Conservation (phyloP, 92 coral and sea anemone genomes). For the Epizoanthus illoricatus region DNA sequence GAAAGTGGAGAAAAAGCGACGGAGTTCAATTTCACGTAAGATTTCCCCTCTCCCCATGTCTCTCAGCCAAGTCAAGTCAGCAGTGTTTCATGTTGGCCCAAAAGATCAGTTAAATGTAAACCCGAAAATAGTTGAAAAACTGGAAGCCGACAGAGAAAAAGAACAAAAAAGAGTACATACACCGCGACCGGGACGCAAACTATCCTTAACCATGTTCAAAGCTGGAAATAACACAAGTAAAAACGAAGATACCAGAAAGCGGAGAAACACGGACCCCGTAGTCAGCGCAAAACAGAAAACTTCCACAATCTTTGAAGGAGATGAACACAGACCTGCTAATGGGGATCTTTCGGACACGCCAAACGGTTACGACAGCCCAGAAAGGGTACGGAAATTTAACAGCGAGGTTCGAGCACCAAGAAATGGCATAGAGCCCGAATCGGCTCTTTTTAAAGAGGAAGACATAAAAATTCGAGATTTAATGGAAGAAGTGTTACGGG, state of each 20-base stretch:
- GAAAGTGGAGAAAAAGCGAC: constrained; percentile 59
- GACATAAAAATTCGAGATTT: constrained; percentile 73
- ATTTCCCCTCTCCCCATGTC: constrained; percentile 69
- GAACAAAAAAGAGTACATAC: constrained; percentile 31
- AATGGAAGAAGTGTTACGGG: constrained; percentile 68
- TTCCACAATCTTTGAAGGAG: constrained; percentile 36
- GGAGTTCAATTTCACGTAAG: constrained; percentile 59
- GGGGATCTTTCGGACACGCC: neutral
- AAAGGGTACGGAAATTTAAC: constrained; percentile 6
- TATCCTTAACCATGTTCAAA: constrained; percentile 70
- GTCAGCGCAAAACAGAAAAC: constrained; percentile 24
- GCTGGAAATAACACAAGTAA: constrained; percentile 43
- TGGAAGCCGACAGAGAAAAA: constrained; percentile 44
- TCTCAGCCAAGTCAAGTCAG: constrained; percentile 37
- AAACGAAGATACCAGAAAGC: constrained; percentile 56
- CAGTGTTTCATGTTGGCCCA: constrained; percentile 51
- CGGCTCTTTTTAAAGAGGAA: constrained; percentile 76
- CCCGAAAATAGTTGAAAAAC: constrained; percentile 43
- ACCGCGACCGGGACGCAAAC: constrained; percentile 54
- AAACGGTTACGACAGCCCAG: neutral
- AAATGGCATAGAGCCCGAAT: constrained; percentile 49
- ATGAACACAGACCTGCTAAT: constrained; percentile 1
- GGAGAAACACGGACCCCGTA: constrained; percentile 82
- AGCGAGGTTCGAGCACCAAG: constrained; percentile 11
- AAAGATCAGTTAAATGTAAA: constrained; percentile 11